These are phyloP conservation scores for Puntigrus tetrazona DNA, from an alignment of 2,113 vertebrate species.

Conservation along the genomic window DNA sequence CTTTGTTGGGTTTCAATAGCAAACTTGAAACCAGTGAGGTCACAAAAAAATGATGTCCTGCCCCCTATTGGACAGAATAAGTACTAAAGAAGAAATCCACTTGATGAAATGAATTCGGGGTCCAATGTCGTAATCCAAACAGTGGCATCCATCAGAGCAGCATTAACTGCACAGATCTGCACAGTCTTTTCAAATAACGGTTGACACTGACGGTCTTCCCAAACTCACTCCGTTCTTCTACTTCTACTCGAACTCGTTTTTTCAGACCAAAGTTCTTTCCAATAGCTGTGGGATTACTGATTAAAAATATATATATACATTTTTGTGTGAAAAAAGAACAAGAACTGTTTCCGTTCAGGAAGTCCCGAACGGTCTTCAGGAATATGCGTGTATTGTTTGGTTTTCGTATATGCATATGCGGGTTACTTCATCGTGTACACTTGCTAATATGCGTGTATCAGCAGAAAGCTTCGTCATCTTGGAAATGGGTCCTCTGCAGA, in stretches of 20 bases:
- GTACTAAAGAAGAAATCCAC: not conserved
- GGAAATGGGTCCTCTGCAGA: conserved; percentile 86
- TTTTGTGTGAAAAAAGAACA: not conserved
- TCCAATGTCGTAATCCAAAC: conserved; percentile 3
- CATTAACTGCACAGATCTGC: not conserved
- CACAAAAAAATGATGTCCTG: not conserved
- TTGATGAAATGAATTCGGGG: conserved; percentile 19
- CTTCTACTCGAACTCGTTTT: not conserved
- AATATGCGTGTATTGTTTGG: not conserved
- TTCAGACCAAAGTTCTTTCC: not conserved
- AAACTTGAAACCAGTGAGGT: not conserved
- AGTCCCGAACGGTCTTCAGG: not conserved
- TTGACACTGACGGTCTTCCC: not conserved
- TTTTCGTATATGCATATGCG: not conserved
- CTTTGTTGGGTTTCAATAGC: not conserved
- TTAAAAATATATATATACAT: not conserved
- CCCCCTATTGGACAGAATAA: conserved; percentile 1
- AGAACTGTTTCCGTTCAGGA: not conserved
- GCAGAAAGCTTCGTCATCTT: conserved; percentile 77
- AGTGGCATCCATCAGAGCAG: not conserved
- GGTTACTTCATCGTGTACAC: not conserved
- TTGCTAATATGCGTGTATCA: conserved; percentile 50
- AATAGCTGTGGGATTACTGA: too few relatives aligned
- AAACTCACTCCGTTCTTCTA: not conserved
- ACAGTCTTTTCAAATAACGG: not conserved